Evolutionary conservation across 2,113 vertebrate species (phyloP).

Genomic region (Dasypus novemcinctus): DNA sequence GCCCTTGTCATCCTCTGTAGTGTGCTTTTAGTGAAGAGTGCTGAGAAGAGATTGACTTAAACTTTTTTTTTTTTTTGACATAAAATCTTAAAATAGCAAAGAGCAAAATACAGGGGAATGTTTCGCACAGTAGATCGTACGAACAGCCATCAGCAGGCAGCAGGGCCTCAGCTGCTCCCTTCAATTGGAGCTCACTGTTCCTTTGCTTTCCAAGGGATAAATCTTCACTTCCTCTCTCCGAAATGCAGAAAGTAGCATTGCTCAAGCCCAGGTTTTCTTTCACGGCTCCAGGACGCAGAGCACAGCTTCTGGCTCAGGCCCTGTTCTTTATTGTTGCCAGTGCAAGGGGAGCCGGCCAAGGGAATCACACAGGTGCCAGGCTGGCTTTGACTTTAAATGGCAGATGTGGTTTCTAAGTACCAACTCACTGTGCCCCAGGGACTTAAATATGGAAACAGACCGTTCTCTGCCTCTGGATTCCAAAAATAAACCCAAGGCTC

Average conservation of each 20-base stretch:
- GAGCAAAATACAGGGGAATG: background rate
- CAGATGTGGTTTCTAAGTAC: constrained; percentile 49
- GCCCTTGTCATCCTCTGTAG: background rate
- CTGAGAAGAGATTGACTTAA: background rate
- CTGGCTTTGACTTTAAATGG: constrained; percentile 11
- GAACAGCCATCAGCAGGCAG: accelerated
- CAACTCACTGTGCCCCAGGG: background rate
- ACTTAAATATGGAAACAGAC: constrained; percentile 60
- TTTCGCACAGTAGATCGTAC: background rate
- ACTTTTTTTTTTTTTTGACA: too few species aligned
- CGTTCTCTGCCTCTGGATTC: constrained; percentile 20
- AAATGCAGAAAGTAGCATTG: background rate
- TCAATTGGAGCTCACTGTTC: background rate
- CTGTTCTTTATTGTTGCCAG: constrained; percentile 42
- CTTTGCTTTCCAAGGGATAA: constrained; percentile 29
- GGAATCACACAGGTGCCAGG: constrained; percentile 65
- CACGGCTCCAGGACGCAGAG: background rate
- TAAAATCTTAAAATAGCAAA: background rate
- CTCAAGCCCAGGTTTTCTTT: background rate
- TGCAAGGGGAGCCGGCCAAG: constrained; percentile 29
- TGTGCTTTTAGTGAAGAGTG: background rate
- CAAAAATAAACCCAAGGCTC: constrained; percentile 44
- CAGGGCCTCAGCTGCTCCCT: background rate
- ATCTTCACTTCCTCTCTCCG: constrained; percentile 39
- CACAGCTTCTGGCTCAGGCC: constrained; percentile 23